A percentile compares a stretch with the other conserved stretches of the same genome.
phyloP scores from a whole-genome alignment of 2,113 vertebrate genomes.

The Blennius ocellaris region DNA sequence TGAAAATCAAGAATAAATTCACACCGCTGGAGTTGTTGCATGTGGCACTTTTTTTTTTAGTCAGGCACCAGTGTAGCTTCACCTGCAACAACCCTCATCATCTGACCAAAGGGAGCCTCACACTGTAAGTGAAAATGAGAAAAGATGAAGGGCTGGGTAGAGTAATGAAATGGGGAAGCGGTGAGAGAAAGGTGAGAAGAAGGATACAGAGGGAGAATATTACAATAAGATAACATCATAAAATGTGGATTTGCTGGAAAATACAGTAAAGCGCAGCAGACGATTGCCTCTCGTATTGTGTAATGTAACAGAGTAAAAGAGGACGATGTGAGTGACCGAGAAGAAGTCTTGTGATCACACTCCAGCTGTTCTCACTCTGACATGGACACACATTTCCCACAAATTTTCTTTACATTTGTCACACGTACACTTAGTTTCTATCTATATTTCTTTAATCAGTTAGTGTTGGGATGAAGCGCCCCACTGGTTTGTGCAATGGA shows the following conservation, averaged over 20 bases:
- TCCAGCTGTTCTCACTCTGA: conserved; percentile 57
- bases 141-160: conserved; percentile 5
- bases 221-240: neutral
- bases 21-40: neutral
- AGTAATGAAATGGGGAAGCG: conserved; percentile 8
- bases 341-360: conserved; percentile 15
- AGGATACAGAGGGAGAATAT: neutral
- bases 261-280: conserved; percentile 10
- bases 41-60: conserved; percentile 21
- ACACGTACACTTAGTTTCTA: conserved; percentile 5
- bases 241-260: neutral
- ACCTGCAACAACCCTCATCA: conserved; percentile 5
- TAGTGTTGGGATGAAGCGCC: conserved; percentile 3
- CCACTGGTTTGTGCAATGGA: neutral
- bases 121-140: conserved; percentile 31
- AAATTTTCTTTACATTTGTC: neutral
- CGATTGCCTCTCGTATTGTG: conserved; percentile 8
- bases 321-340: conserved; percentile 2
- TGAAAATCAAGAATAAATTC: neutral
- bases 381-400: neutral
- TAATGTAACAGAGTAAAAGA: neutral
- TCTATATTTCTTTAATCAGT: conserved; percentile 5
- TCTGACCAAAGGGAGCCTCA: neutral
- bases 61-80: conserved; percentile 7
- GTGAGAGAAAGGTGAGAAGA: neutral